Conservation (phyloP, 2,113 vertebrate genomes). For the Empidonax traillii region DNA sequence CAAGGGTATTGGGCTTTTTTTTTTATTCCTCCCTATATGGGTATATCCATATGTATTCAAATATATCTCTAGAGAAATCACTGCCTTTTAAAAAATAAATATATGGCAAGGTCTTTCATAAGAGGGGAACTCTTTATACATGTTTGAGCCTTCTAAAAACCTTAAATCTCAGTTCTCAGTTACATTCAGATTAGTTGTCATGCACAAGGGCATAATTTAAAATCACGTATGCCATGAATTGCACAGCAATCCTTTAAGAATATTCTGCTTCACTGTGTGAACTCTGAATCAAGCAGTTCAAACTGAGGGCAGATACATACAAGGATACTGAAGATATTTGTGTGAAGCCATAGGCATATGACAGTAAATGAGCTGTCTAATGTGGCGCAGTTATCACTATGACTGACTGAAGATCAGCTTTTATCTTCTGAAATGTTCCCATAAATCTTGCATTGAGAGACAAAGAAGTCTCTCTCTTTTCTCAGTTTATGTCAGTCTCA, state of each 20-base stretch:
- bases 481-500: neutral
- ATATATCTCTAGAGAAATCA: neutral
- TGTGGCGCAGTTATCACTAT: neutral
- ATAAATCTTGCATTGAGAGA: neutral
- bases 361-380: neutral
- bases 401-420: neutral
- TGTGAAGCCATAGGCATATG: neutral
- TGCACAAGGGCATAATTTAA: neutral
- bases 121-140: neutral
- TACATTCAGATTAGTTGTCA: neutral
- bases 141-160: neutral
- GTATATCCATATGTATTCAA: neutral
- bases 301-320: neutral
- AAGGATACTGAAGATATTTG: neutral
- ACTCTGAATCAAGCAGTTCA: constrained; percentile 6
- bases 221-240: neutral
- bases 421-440: neutral
- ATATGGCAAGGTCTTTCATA: neutral
- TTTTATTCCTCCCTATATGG: neutral
- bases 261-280: neutral
- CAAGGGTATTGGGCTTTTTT: neutral
- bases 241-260: neutral
- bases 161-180: neutral
- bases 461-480: neutral
- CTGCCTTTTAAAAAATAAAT: neutral